Evolutionary conservation across 2,888 invertebrate species (phyloP).

Genomic region (Mimachlamys varia): DNA sequence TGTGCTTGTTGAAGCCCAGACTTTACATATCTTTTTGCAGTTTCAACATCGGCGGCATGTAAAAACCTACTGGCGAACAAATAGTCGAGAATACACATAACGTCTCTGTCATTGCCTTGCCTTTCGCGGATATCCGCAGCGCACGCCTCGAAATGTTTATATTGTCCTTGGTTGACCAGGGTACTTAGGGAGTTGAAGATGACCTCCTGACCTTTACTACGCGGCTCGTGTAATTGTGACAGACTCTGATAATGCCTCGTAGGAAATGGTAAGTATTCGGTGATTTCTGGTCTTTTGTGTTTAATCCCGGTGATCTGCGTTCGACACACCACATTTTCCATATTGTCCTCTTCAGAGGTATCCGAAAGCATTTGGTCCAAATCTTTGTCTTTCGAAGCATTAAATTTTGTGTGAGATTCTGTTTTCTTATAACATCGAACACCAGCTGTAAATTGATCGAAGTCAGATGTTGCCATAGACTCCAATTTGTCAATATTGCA

Average conservation of each 20-base stretch:
- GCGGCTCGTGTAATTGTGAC: not conserved
- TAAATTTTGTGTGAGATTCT: not conserved
- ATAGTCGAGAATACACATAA: slow-evolving; percentile 39
- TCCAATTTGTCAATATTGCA: not conserved
- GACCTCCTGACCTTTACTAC: not conserved
- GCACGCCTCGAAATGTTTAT: slow-evolving; percentile 6
- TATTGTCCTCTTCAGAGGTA: not conserved
- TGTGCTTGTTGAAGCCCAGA: not conserved
- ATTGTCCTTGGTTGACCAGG: slow-evolving; percentile 41
- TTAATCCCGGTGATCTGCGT: not conserved
- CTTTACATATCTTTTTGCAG: slow-evolving; percentile 40
- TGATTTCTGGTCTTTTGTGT: not conserved
- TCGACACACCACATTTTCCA: not conserved
- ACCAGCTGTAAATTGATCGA: not conserved
- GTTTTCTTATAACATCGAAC: not conserved
- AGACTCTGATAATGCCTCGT: too few relatives aligned
- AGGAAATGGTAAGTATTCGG: not conserved
- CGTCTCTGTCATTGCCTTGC: not conserved
- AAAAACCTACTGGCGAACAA: slow-evolving; percentile 37
- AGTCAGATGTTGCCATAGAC: not conserved
- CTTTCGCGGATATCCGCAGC: not conserved
- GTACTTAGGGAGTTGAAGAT: slow-evolving; percentile 47
- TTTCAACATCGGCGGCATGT: slow-evolving; percentile 23
- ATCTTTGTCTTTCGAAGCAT: not conserved
- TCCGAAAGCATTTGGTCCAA: not conserved